A percentile compares a stretch with the other conserved stretches of the same genome.
These are phyloP conservation scores for Hemibates koningsi DNA, from an alignment of 2,113 vertebrate species.

Conservation along the genomic window DNA sequence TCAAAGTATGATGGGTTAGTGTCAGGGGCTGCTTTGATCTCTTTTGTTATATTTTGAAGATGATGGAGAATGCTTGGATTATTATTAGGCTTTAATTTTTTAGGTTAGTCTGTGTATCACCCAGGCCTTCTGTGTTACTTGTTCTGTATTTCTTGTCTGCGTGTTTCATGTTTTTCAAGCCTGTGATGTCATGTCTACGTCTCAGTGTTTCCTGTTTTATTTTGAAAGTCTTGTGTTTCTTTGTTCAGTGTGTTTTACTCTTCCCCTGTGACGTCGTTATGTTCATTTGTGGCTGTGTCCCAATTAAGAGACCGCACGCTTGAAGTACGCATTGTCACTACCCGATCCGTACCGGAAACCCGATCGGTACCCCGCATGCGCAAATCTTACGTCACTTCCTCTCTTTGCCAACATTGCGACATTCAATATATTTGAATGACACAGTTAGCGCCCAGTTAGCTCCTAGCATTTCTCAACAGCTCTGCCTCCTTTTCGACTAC, in stretches of 20 bases:
- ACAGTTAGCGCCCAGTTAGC: no score
- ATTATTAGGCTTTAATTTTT: not conserved
- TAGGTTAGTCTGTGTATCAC: not conserved
- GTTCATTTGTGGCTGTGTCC: not conserved
- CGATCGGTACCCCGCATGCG: no score
- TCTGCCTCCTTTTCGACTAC: no score
- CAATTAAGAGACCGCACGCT: no score
- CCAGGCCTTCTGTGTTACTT: rapidly evolving
- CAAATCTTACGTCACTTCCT: no score
- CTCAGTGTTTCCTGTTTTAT: not conserved
- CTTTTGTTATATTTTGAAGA: not conserved
- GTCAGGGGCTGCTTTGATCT: not conserved
- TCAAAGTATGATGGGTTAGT: not conserved
- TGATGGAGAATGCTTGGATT: not conserved
- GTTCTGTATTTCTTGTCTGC: not conserved
- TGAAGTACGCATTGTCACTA: no score
- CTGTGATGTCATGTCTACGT: not conserved
- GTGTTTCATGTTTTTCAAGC: not conserved
- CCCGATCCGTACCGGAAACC: no score
- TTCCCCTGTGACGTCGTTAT: not conserved
- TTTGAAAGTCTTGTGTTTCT: not conserved
- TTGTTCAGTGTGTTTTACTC: not conserved
- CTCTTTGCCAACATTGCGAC: no score
- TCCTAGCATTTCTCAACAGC: no score
- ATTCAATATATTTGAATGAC: no score